These are phyloP conservation scores for Drosophila asahinai DNA, from an alignment of 1,140 invertebrate genomes.

Conservation along the genomic window DNA sequence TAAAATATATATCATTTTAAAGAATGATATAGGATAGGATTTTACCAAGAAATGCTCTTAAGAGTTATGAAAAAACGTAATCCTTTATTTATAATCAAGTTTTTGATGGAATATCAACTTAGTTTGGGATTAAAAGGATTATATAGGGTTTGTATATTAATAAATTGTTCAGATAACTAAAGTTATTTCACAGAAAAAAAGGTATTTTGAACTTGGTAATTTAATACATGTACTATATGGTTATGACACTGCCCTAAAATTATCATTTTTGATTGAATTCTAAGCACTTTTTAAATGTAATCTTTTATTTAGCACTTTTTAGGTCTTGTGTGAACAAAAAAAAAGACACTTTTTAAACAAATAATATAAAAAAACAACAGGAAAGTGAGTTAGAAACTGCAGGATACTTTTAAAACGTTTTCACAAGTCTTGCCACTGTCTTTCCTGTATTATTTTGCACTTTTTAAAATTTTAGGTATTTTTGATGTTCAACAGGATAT, in stretches of 20 bases:
- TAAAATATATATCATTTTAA: too few relatives aligned
- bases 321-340: neutral
- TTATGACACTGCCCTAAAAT: too few relatives aligned
- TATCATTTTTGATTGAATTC: too few relatives aligned
- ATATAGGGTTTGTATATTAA: neutral
- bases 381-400: neutral
- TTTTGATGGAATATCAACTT: neutral
- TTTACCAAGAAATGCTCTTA: neutral
- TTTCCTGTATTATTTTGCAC: neutral
- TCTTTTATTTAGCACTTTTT: neutral
- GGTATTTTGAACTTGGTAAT: too few relatives aligned
- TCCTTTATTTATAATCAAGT: neutral
- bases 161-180: too few relatives aligned
- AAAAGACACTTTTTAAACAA: neutral
- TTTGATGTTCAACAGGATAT: slow-evolving; percentile 1
- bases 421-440: neutral
- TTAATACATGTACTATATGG: too few relatives aligned
- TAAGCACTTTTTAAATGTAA: too few relatives aligned
- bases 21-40: too few relatives aligned
- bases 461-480: neutral
- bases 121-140: neutral
- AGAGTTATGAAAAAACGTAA: neutral
- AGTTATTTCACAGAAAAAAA: neutral
- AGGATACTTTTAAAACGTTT: neutral
- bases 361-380: neutral